Conservation (phyloP, 1,140 invertebrate genomes). For the Drosophila watanabei region DNA sequence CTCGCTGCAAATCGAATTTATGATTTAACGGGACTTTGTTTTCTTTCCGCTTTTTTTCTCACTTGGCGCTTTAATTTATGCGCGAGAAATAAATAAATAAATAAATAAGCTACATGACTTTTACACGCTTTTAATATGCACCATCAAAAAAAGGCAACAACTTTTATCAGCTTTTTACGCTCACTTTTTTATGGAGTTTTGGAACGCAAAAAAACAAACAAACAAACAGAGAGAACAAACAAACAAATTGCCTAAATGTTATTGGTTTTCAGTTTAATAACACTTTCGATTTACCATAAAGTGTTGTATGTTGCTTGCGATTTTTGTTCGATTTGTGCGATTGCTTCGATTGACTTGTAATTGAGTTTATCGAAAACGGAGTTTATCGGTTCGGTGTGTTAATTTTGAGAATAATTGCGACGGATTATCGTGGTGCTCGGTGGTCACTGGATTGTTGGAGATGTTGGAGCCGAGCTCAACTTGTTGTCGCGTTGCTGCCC, state of each 20-base stretch:
- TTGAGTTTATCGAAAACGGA: constrained; percentile 4
- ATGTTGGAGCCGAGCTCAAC: constrained; percentile 59
- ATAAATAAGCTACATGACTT: constrained; percentile 24
- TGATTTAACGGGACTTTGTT: constrained; percentile 29
- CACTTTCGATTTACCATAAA: constrained; percentile 32
- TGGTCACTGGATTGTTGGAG: constrained; percentile 6
- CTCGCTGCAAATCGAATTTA: constrained; percentile 39
- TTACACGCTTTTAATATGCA: constrained; percentile 18
- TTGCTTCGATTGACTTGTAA: constrained; percentile 13
- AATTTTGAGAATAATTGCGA: not conserved
- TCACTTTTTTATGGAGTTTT: constrained; percentile 27
- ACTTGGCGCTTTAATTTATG: constrained; percentile 41
- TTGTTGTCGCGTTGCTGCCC: constrained; percentile 74
- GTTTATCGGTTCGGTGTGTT: constrained; percentile 4
- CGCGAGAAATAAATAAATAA: constrained; percentile 6
- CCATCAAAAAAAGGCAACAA: constrained; percentile 18
- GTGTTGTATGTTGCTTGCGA: not conserved
- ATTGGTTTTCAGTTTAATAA: not conserved
- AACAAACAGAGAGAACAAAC: constrained; percentile 16
- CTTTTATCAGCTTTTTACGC: constrained; percentile 6
- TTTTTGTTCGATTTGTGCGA: constrained; percentile 3
- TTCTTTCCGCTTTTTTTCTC: constrained; percentile 17
- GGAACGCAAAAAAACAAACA: not conserved
- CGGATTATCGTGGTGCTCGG: constrained; percentile 19
- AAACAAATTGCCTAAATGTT: constrained; percentile 20